Conservation (phyloP, 2,797 vertebrate species). For the Saxicola maurus region DNA sequence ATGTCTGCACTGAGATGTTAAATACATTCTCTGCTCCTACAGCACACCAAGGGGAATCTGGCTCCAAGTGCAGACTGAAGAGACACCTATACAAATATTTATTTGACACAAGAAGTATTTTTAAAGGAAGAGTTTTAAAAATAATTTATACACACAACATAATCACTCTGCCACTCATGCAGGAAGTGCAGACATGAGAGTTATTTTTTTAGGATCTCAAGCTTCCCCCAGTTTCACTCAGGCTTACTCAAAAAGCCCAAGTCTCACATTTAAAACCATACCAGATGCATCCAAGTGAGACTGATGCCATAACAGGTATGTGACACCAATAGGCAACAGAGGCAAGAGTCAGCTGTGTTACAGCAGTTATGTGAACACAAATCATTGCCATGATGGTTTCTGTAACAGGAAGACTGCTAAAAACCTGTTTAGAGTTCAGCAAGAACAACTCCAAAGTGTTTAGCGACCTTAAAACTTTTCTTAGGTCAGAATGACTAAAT, state of each 20-base stretch:
- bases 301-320: background rate
- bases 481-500: background rate
- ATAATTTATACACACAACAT: background rate
- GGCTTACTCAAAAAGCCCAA: background rate
- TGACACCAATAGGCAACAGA: background rate
- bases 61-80: background rate
- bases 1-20: background rate
- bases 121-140: background rate
- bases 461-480: background rate
- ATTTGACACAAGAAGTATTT: background rate
- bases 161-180: background rate
- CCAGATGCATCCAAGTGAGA: background rate
- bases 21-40: background rate
- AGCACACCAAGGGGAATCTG: background rate
- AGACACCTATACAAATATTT: background rate
- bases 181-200: background rate
- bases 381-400: background rate
- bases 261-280: background rate
- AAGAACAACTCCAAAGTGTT: background rate
- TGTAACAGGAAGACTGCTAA: background rate
- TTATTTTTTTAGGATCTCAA: background rate
- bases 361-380: background rate
- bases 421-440: background rate
- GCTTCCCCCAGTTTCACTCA: background rate
- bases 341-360: background rate